Conservation (phyloP, 2,888 invertebrate species). For the Polydrusus cervinus region DNA sequence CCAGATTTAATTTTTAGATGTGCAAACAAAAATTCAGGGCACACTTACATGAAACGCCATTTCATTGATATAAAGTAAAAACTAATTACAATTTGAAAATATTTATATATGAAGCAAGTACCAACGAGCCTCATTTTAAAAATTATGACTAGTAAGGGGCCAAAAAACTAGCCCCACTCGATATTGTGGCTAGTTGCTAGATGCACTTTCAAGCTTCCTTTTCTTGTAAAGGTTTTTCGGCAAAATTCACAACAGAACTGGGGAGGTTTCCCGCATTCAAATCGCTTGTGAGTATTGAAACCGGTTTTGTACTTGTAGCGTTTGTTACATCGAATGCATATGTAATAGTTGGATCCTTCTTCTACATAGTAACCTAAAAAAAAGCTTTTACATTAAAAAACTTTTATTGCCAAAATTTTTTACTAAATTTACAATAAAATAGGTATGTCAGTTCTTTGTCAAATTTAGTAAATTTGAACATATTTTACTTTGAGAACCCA, state of each 20-base stretch:
- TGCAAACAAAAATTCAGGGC: too few species aligned
- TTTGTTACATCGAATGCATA: constrained; percentile 30
- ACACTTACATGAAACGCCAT: too few species aligned
- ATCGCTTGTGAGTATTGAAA: constrained; percentile 39
- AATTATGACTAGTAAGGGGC: not conserved
- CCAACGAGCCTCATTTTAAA: too few species aligned
- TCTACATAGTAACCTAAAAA: constrained; percentile 41
- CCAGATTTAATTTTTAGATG: too few species aligned
- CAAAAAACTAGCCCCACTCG: constrained; percentile 2
- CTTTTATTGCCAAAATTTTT: too few species aligned
- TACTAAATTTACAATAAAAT: too few species aligned
- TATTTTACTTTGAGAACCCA: too few species aligned
- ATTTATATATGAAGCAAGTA: too few species aligned
- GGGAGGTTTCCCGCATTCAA: constrained; percentile 58
- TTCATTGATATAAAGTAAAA: too few species aligned
- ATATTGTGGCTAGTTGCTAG: constrained; percentile 41
- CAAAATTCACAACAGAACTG: constrained; percentile 55
- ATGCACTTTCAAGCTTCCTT: constrained; percentile 52
- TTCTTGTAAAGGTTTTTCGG: constrained; percentile 52
- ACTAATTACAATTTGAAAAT: too few species aligned
- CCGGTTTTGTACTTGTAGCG: constrained; percentile 37
- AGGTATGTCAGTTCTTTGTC: too few species aligned
- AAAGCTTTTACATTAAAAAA: not conserved
- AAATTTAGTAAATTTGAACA: too few species aligned
- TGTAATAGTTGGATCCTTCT: constrained; percentile 32